These are phyloP conservation scores for Sebastiscus albofasciatus DNA, from an alignment of 2,797 vertebrate genomes.

Conservation along the genomic window DNA sequence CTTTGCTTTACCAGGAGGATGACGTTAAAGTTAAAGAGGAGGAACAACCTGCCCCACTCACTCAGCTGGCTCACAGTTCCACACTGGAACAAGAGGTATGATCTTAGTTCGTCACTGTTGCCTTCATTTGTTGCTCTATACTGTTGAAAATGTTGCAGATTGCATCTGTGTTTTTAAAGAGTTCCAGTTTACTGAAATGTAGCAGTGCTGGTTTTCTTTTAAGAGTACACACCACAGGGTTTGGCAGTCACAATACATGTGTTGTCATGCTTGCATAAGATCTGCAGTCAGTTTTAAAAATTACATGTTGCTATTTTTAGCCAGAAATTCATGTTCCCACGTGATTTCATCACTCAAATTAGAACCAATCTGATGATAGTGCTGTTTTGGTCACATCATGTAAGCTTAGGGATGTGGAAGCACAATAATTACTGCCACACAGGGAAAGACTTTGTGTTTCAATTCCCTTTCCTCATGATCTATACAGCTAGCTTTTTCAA, in stretches of 20 bases:
- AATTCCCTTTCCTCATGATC: not conserved
- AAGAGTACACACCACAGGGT: not conserved
- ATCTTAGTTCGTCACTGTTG: not conserved
- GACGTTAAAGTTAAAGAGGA: conserved; percentile 63
- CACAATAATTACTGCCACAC: not conserved
- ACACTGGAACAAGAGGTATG: conserved; percentile 80
- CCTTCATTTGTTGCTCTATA: not conserved
- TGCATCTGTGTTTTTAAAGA: not conserved
- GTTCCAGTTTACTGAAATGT: not conserved
- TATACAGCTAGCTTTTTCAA: not conserved
- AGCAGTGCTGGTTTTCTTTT: not conserved
- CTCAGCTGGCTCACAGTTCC: conserved; percentile 76
- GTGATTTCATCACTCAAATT: not conserved
- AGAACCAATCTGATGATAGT: not conserved
- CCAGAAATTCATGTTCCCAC: not conserved
- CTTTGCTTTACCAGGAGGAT: conserved; percentile 50
- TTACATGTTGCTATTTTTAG: not conserved
- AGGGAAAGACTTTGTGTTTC: not conserved
- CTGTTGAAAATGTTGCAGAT: not conserved
- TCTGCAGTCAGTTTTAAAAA: not conserved
- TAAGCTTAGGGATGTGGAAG: not conserved
- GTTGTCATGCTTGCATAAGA: not conserved
- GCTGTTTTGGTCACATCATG: not conserved
- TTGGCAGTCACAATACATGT: not conserved
- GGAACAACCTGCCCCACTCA: conserved; percentile 64